Percentiles rank a stretch among this genome's conserved stretches.
Conservation (phyloP, 2,113 vertebrate genomes). For the Platycercus adscitus region DNA sequence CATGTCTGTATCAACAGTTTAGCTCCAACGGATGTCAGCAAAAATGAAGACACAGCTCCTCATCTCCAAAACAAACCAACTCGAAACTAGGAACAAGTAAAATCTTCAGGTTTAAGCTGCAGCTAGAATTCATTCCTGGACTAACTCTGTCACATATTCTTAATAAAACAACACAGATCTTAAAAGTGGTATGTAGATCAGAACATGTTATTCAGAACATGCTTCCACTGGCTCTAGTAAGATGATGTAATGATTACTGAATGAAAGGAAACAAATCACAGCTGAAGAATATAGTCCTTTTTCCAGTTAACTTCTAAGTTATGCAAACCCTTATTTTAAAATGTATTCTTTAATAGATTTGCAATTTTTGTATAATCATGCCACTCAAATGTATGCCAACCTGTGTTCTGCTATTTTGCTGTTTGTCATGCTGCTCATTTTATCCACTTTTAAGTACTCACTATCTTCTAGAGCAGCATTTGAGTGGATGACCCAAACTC, state of each 20-base stretch:
- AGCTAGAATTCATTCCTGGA: neutral
- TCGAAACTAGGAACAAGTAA: neutral
- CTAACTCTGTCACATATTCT: neutral
- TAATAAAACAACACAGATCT: neutral
- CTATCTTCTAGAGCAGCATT: neutral
- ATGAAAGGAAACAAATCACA: neutral
- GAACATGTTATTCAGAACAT: neutral
- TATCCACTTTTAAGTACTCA: neutral
- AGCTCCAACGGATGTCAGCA: neutral
- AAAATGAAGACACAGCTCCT: neutral
- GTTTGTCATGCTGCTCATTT: neutral
- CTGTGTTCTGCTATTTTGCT: neutral
- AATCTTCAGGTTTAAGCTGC: neutral
- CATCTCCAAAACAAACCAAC: neutral
- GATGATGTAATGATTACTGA: neutral
- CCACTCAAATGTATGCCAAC: neutral
- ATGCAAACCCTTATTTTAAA: neutral
- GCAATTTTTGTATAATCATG: neutral
- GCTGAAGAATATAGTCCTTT: neutral
- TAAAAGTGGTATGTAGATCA: neutral
- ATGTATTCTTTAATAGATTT: neutral
- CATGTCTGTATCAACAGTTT: neutral
- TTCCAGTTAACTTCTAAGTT: neutral
- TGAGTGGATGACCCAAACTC: neutral
- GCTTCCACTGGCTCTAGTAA: neutral